These are phyloP conservation scores for Drosophila pandora DNA, from an alignment of 1,140 invertebrate genomes.

Conservation along the genomic window DNA sequence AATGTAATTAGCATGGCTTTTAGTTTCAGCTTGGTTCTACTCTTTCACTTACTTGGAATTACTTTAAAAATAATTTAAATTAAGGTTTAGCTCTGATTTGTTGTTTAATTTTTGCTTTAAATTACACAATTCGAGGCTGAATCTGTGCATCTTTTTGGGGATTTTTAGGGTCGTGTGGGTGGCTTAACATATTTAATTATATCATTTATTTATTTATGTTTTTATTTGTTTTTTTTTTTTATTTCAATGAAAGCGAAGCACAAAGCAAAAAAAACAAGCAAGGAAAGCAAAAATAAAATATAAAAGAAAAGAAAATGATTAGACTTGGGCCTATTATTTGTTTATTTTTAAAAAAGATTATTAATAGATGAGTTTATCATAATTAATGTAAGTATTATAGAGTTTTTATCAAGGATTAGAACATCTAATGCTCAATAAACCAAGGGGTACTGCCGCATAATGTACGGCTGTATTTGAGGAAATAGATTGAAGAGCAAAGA, in stretches of 20 bases:
- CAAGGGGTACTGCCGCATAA: too few species aligned
- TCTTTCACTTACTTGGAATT: background rate
- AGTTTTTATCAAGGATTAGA: too few species aligned
- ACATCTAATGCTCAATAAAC: too few species aligned
- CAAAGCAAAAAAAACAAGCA: constrained; percentile 11
- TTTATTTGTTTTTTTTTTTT: background rate
- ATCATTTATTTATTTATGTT: constrained; percentile 19
- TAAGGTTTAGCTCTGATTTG: background rate
- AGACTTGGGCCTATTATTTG: background rate
- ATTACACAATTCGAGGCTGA: constrained; percentile 33
- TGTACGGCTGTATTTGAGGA: too few species aligned
- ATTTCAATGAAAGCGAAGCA: constrained; percentile 17
- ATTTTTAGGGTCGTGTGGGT: constrained; percentile 7
- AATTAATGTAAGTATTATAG: too few species aligned
- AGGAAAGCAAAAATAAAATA: constrained; percentile 20
- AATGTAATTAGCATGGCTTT: background rate
- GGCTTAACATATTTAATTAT: constrained; percentile 31
- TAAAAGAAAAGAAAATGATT: background rate
- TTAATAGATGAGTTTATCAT: too few species aligned
- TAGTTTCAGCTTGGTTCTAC: background rate
- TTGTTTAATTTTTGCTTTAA: constrained; percentile 11
- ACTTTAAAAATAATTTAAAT: background rate
- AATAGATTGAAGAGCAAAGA: too few species aligned
- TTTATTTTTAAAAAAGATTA: constrained; percentile 7
- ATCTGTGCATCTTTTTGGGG: constrained; percentile 5